Evolutionary conservation across 1,140 invertebrate genomes (phyloP), one percentile per base, ranked within the genome.

Genomic region (Listronotus bonariensis): DNA sequence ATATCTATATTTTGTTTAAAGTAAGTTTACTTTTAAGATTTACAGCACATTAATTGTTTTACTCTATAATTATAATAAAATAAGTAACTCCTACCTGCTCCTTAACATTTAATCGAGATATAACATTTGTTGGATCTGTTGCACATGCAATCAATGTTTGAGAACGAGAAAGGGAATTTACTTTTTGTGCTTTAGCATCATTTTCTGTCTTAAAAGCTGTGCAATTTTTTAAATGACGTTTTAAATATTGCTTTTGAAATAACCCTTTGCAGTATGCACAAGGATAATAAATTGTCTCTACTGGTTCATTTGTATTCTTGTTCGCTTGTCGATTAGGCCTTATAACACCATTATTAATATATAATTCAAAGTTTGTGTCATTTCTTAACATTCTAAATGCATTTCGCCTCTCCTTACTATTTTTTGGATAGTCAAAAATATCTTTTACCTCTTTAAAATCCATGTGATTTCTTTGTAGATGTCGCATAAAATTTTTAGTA

Each of bases 281-380:
- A 14, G 32, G 32, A n/a, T 26, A 26, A 45, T 55, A 55, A n/a
- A n/a, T n/a, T n/a, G n/a, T n/a, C n/a, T n/a, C n/a, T n/a, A n/a
- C n/a, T 34, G n/a, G 26, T 11, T 55, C 42, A 15, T 14, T 14
- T 15, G 0, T n/a, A n/a, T n/a, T 10, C 51, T 51, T 57, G 41
- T 20, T 42, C 12, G 18, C 11, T 52, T 49, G 15, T 36, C 63
- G 54, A 15, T 65, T 59, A 8, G 65, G 65, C 38, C 65, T 52
- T n/a, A 61, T 40, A 31, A 7, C 20, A 12, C 59, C 59, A 9
- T 38, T 26, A 1, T 3, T 10, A 17, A 61, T 53, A 48, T 34
- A 67, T 26, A 61, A n/a, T n/a, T n/a, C n/a, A 67, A 67, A 67
- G 48, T 61, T 61, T 40, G 57, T 54, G n/a, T 52, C 48, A 26